Evolutionary conservation across 2,113 vertebrate species (phyloP).

Genomic region (Osmerus mordax): DNA sequence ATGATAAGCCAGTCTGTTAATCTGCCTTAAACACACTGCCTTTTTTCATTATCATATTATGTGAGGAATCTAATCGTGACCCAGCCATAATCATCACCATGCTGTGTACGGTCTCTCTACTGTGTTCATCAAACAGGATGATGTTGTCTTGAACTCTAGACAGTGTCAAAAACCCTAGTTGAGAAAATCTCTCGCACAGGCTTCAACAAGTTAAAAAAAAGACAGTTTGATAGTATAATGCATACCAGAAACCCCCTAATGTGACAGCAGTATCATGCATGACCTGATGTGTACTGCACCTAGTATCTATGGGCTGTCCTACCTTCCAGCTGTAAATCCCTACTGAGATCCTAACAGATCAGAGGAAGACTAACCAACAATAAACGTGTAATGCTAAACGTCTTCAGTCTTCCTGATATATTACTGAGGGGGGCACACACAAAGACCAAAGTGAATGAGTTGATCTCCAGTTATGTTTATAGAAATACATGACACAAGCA

Average conservation of each 20-base stretch:
- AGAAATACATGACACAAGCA: no score
- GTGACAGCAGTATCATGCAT: conserved; percentile 60
- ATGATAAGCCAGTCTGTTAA: conserved; percentile 13
- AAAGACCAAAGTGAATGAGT: background rate
- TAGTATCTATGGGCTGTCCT: conserved; percentile 58
- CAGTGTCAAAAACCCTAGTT: conserved; percentile 4
- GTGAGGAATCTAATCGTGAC: conserved; percentile 14
- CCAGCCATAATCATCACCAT: conserved; percentile 32
- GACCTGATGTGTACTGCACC: conserved; percentile 59
- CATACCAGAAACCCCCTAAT: conserved; percentile 24
- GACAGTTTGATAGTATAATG: conserved; percentile 5
- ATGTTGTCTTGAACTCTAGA: conserved; percentile 30
- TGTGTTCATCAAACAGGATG: conserved; percentile 35
- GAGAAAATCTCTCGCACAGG: conserved; percentile 15
- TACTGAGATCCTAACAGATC: conserved; percentile 48
- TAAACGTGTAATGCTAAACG: conserved; percentile 63
- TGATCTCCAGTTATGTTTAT: no score
- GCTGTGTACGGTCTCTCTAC: conserved; percentile 49
- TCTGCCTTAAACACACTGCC: conserved; percentile 64
- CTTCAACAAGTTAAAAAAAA: background rate
- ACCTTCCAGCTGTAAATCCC: conserved; percentile 54
- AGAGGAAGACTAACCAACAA: conserved; percentile 52
- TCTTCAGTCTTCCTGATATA: conserved; percentile 5
- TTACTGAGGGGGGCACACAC: background rate
- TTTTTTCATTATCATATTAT: conserved; percentile 43